Evolutionary conservation across 2,888 invertebrate species (phyloP).

Genomic region (Calephelis perditalis): DNA sequence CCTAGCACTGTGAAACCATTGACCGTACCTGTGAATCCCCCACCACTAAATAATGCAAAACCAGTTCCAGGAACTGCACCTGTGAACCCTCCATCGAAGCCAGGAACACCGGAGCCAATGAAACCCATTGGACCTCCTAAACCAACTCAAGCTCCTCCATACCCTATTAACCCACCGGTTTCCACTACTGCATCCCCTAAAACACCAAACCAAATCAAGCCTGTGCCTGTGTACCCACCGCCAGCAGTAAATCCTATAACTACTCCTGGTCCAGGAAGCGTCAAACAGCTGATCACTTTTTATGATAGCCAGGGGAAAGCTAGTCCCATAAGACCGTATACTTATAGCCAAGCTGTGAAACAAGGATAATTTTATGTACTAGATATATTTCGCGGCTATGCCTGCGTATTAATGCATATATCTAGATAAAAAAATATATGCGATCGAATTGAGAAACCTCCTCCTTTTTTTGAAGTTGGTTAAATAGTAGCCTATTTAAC

Average conservation of each 20-base stretch:
- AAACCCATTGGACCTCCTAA: conserved; percentile 23
- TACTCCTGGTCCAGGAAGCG: conserved; percentile 63
- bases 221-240: conserved; percentile 49
- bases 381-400: too few relatives aligned
- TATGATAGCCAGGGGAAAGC: conserved; percentile 64
- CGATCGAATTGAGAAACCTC: too few relatives aligned
- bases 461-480: too few relatives aligned
- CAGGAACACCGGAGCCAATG: conserved; percentile 22
- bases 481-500: too few relatives aligned
- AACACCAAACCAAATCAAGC: conserved; percentile 44
- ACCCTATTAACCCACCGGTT: not conserved
- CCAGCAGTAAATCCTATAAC: conserved; percentile 45
- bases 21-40: conserved; percentile 28
- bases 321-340: conserved; percentile 62
- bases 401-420: too few relatives aligned
- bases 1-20: conserved; percentile 28
- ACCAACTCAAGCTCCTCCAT: conserved; percentile 25
- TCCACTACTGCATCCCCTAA: conserved; percentile 29
- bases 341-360: conserved; percentile 68
- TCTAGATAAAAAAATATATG: too few relatives aligned
- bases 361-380: conserved; percentile 44
- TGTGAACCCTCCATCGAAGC: conserved; percentile 28
- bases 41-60: conserved; percentile 29
- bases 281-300: conserved; percentile 58
- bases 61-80: conserved; percentile 8